Evolutionary conservation across 2,797 vertebrate genomes (phyloP).

Genomic region (Pygocentrus nattereri): DNA sequence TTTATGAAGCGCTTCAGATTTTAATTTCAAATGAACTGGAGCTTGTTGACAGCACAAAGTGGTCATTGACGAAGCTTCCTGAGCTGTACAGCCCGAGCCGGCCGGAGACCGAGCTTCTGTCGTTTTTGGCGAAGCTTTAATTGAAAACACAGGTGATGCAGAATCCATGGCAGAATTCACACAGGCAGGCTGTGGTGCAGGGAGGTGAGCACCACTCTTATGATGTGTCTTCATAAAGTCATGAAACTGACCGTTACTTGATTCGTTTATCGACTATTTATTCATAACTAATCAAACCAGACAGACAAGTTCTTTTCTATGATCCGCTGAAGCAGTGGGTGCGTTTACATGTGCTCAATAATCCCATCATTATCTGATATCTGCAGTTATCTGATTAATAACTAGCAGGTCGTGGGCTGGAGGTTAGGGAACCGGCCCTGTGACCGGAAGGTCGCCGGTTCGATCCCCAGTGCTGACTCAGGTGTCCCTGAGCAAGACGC

Average conservation of each 20-base stretch:
- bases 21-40: slow-evolving; percentile 34
- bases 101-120: background rate
- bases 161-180: slow-evolving; percentile 19
- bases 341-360: no score
- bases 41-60: slow-evolving; percentile 39
- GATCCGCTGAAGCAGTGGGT: no score
- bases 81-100: background rate
- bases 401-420: no score
- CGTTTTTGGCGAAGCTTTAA: slow-evolving; percentile 28
- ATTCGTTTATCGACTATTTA: background rate
- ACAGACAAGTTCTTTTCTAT: no score
- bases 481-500: no score
- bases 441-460: no score
- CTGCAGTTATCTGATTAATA: no score
- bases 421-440: no score
- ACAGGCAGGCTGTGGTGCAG: background rate
- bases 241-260: background rate
- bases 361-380: no score
- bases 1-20: slow-evolving; percentile 43
- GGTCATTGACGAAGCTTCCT: slow-evolving; percentile 18
- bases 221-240: background rate
- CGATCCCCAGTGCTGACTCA: no score
- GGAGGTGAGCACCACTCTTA: background rate
- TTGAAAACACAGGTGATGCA: slow-evolving; percentile 45
- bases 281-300: background rate